These are phyloP conservation scores for Nephrocerus scutellatus DNA, from an alignment of 2,888 invertebrate species.

Conservation along the genomic window DNA sequence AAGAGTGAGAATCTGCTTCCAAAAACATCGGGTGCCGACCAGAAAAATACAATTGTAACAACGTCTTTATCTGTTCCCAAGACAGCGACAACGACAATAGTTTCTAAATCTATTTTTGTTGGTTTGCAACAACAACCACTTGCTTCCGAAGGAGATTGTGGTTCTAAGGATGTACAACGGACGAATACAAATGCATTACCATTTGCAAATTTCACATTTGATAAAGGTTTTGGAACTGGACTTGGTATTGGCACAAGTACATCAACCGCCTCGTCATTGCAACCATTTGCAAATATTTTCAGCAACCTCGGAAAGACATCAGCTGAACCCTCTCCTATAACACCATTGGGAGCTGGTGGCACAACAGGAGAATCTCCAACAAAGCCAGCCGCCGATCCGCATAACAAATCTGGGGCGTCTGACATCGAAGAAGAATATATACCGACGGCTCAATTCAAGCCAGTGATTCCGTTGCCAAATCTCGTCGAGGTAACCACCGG, in stretches of 20 bases:
- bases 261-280: constrained; percentile 5
- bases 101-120: constrained; percentile 26
- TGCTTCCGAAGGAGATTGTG: too few species aligned
- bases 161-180: not conserved
- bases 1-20: too few species aligned
- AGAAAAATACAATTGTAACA: too few species aligned
- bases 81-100: constrained; percentile 6
- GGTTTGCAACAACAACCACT: constrained; percentile 15
- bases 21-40: too few species aligned
- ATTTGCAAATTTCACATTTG: constrained; percentile 39
- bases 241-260: too few species aligned
- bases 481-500: constrained; percentile 62
- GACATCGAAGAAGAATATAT: constrained; percentile 66
- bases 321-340: not conserved
- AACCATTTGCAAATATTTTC: constrained; percentile 31
- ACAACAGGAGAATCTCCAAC: constrained; percentile 9
- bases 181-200: constrained; percentile 26
- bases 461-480: constrained; percentile 66
- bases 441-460: constrained; percentile 63
- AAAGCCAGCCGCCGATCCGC: constrained; percentile 7
- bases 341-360: constrained; percentile 11
- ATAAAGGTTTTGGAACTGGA: too few species aligned
- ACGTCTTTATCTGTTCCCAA: too few species aligned
- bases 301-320: constrained; percentile 23
- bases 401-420: constrained; percentile 23